phyloP scores from a whole-genome alignment of 2,797 vertebrate genomes.

The Tenualosa thibaudeaui region DNA sequence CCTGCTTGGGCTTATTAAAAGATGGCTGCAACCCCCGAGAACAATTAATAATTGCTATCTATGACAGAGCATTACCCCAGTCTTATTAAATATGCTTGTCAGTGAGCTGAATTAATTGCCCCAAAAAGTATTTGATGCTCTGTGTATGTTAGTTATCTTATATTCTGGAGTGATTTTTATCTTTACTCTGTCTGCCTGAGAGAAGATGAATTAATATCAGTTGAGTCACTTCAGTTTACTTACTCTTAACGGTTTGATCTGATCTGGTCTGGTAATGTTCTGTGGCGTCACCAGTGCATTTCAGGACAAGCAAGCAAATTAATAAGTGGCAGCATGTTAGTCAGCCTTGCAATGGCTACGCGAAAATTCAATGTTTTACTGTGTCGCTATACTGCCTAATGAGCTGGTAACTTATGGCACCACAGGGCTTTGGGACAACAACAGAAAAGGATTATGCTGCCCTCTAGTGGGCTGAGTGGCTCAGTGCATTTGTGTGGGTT shows the following conservation, averaged over 20 bases:
- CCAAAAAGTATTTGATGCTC: background rate
- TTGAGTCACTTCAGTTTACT: conserved; percentile 14
- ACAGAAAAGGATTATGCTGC: conserved; percentile 33
- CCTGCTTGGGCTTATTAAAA: conserved; percentile 35
- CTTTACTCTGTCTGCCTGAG: background rate
- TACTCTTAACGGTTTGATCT: background rate
- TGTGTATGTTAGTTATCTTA: background rate
- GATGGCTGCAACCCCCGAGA: conserved; percentile 10
- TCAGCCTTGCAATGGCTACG: background rate
- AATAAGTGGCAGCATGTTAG: background rate
- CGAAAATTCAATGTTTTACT: background rate
- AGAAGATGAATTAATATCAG: background rate
- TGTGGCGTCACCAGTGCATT: background rate
- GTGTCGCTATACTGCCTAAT: background rate
- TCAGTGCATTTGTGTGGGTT: conserved; percentile 16
- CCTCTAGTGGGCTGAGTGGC: conserved; percentile 46
- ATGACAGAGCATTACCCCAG: conserved; percentile 30
- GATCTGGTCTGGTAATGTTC: background rate
- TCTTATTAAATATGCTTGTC: conserved; percentile 26
- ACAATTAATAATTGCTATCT: conserved; percentile 29
- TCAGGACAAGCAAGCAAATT: background rate
- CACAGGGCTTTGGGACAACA: background rate
- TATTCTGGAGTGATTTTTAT: background rate
- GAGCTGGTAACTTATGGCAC: background rate
- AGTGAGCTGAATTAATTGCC: background rate